phyloP scores from a whole-genome alignment of 2,888 invertebrate genomes.

The Drosophila macrothrix region DNA sequence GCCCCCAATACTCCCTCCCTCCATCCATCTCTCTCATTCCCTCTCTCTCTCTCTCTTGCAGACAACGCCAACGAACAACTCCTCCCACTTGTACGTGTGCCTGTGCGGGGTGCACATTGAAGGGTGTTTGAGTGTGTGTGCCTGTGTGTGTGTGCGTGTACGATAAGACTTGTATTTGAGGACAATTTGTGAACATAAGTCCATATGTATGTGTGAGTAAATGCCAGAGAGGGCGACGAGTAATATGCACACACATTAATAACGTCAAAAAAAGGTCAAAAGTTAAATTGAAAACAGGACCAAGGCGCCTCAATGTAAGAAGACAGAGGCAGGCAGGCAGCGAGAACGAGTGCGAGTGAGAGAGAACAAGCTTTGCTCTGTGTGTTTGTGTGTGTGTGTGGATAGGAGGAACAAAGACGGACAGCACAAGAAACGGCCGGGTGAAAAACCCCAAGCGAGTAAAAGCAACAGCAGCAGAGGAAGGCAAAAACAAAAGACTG shows the following conservation, averaged over 20 bases:
- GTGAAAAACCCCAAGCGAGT: conserved; percentile 34
- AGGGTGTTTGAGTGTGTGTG: conserved; percentile 56
- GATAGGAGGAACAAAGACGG: conserved; percentile 56
- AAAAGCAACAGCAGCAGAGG: conserved; percentile 15
- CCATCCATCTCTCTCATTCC: neutral
- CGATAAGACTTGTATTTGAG: conserved; percentile 66
- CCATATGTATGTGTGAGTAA: conserved; percentile 37
- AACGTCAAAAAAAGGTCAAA: conserved; percentile 70
- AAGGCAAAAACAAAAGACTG: conserved; percentile 64
- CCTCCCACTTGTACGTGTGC: conserved; percentile 71
- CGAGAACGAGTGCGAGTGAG: neutral
- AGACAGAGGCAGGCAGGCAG: conserved; percentile 9
- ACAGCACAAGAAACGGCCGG: conserved; percentile 44
- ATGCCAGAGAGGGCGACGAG: conserved; percentile 54
- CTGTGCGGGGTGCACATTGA: conserved; percentile 69
- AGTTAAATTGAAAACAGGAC: conserved; percentile 63
- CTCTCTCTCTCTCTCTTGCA: conserved; percentile 22
- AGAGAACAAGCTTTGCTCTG: conserved; percentile 34
- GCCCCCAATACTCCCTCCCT: conserved; percentile 9
- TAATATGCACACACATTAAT: conserved; percentile 72
- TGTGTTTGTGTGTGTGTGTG: conserved; percentile 49
- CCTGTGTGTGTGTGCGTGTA: conserved; percentile 46
- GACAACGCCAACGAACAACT: conserved; percentile 62
- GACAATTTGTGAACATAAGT: conserved; percentile 55
- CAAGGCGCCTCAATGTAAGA: conserved; percentile 44